Evolutionary conservation across 92 coral and sea anemone genomes (phyloP).

Genomic region (Zoanthus sansibaricus): DNA sequence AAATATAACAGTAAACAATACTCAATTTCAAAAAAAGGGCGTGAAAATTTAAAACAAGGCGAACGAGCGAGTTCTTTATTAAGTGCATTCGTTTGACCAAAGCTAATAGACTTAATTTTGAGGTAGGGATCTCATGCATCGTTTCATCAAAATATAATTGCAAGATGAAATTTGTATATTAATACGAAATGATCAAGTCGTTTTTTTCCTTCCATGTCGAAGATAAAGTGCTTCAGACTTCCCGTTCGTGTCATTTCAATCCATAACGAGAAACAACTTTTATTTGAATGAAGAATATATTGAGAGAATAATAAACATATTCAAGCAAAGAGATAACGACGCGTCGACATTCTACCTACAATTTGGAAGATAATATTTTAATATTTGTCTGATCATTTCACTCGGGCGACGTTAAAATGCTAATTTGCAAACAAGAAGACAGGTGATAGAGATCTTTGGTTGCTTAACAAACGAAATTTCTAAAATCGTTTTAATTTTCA

Average conservation of each 20-base stretch:
- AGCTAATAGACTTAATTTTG: background rate
- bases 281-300: background rate
- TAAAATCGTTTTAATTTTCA: background rate
- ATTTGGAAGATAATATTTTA: background rate
- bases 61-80: background rate
- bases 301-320: background rate
- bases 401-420: slow-evolving; percentile 12
- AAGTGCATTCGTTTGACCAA: background rate
- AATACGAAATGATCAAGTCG: background rate
- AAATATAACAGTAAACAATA: no score
- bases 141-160: background rate
- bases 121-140: background rate
- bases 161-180: background rate
- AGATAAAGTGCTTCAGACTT: background rate
- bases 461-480: background rate
- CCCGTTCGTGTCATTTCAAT: background rate
- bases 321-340: background rate
- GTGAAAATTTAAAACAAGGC: background rate
- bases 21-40: no score
- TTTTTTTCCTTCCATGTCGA: background rate
- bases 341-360: background rate
- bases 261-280: background rate
- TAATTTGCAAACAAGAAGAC: background rate
- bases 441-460: background rate
- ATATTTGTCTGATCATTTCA: background rate